Evolutionary conservation across 2,113 vertebrate genomes (phyloP).

Genomic region (Etheostoma cragini): DNA sequence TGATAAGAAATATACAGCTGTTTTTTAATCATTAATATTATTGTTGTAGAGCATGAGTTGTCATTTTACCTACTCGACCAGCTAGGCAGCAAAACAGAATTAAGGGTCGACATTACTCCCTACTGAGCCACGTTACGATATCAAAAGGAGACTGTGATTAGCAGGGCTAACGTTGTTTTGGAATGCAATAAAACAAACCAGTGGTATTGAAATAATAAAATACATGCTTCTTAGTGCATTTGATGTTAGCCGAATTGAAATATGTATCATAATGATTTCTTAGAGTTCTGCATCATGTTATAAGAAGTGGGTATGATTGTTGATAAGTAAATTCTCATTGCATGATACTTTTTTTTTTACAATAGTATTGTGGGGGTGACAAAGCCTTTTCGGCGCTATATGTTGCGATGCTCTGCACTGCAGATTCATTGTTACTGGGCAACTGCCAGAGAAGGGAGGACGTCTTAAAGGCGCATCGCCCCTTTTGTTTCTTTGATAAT

Average conservation of each 20-base stretch:
- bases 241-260: neutral
- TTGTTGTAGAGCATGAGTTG: neutral
- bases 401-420: conserved; percentile 72
- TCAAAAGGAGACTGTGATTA: neutral
- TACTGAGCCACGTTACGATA: neutral
- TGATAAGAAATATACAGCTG: neutral
- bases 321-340: neutral
- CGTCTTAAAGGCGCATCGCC: conserved; percentile 74
- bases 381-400: conserved; percentile 6
- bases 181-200: neutral
- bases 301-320: neutral
- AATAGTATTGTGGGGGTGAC: neutral
- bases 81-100: neutral
- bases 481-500: conserved; percentile 29
- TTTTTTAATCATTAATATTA: too few relatives aligned
- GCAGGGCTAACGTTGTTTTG: neutral
- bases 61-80: neutral
- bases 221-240: neutral
- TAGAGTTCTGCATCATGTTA: neutral
- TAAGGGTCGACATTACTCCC: neutral
- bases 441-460: conserved; percentile 59
- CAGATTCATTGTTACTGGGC: conserved; percentile 75
- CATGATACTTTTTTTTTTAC: neutral
- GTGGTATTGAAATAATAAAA: neutral
- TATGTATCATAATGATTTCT: neutral